phyloP scores from a whole-genome alignment of 2,888 invertebrate species.

The Ommatoiulus sabulosus region DNA sequence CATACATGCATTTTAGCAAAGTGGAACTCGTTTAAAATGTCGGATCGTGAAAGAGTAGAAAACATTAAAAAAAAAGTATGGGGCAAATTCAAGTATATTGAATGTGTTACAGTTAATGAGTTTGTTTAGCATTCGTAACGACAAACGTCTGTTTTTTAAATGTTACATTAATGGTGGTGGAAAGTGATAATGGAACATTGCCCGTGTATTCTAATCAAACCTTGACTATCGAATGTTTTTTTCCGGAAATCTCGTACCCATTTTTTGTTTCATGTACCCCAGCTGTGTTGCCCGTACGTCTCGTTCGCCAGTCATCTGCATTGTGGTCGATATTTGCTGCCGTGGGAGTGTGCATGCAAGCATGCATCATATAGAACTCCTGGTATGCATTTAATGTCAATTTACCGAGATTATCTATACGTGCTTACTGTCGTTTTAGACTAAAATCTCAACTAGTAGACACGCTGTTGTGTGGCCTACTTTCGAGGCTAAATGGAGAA shows the following conservation, averaged over 20 bases:
- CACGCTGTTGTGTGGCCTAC: conserved; percentile 43
- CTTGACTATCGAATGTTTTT: not conserved
- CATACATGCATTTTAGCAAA: no score
- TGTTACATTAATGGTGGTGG: not conserved
- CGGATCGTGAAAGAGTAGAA: not conserved
- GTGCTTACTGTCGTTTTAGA: conserved; percentile 35
- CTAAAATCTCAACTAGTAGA: conserved; percentile 12
- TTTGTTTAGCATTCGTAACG: not conserved
- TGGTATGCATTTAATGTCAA: conserved; percentile 37
- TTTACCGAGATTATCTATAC: not conserved
- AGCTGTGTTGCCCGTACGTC: not conserved
- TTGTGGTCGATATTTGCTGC: conserved; percentile 25
- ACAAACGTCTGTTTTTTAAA: not conserved
- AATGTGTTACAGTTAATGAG: not conserved
- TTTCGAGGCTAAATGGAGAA: not conserved
- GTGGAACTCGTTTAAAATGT: not conserved
- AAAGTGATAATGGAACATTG: not conserved
- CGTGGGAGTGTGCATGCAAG: conserved; percentile 36
- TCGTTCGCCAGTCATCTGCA: not conserved
- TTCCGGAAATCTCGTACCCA: not conserved
- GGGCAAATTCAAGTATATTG: not conserved
- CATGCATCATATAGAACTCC: conserved; percentile 1
- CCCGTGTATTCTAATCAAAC: not conserved
- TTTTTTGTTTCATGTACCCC: not conserved
- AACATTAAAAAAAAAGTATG: no score